Evolutionary conservation across 1,140 invertebrate genomes (phyloP), one percentile per base, ranked within the genome.

Genomic region (Lepidurus arcticus): DNA sequence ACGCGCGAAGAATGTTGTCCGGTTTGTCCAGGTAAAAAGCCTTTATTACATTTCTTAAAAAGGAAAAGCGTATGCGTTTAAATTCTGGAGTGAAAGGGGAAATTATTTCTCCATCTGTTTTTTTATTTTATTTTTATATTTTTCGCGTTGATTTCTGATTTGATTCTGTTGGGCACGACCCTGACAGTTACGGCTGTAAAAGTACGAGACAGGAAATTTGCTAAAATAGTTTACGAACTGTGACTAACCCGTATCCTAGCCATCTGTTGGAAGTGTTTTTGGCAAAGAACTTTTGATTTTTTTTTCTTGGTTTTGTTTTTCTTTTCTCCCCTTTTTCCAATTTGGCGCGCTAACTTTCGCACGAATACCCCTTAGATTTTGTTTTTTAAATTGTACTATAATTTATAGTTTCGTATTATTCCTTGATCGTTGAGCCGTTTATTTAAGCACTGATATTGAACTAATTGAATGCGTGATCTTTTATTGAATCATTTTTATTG

Each of bases 1-100:
- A 78, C 76, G n/a, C 47, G 45, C 11, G 79, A 80, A 34, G 79
- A 80, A 47, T 80, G 79, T 76, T 80, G 79, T 34, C 76, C 79
- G 1, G 79, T 80, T 73, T 80, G 79, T 75, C 79, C 79, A 77
- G 79, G 79, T 80, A 34, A 16, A 7, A 8, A 16, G 42, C 74
- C 42, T 75, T 44, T 76, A 47, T 42, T n/a, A 4, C 75, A 44
- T 34, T 45, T 76, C 1, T 21, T 42, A 34, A 34, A 34, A 34
- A 34, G 34, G 3, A 34, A 34, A 34, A 34, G 3, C 3, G 34
- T 34, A 34, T 34, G 34, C 34, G 34, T 34, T 34, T 16, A 16
- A 65, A 21, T 47, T 47, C 53, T 4, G 53, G 13, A 65, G 34
- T 34, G 34, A 3, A 34, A 34, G 34, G 34, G 21, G 1, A 3